Base-by-base conservation (phyloP, 1,140 invertebrate genomes). In the Ctenoplectra terminalis region DNA sequence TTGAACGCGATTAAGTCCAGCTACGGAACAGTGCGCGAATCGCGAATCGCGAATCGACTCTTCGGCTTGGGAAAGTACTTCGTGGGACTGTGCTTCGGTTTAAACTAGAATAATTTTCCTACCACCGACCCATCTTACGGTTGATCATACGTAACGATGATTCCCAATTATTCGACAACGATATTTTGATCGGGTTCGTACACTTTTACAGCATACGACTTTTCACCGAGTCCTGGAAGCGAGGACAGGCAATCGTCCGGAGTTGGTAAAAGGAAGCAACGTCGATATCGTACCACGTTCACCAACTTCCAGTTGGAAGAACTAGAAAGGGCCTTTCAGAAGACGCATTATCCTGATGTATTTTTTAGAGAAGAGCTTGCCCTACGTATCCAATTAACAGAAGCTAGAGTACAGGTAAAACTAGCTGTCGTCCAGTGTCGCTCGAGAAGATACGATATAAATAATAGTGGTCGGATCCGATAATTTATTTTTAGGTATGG, bases 331-430 rank as follows among this genome's bases (percentile, higher is more conserved):
- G 98, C 98, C 0, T 99, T 99, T 93, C 98, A 99, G 84, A 98
- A 98, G 89, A 98, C 97, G 6, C 99, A 99, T 91, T 99, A 99
- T 88, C 99, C 97, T 0, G 97, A 98, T 85, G 98, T 99, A 23
- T 99, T 99, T 94, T 99, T 99, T 87, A 95, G 97, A 34, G 98
- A 98, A 89, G 98, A 98, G 88, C 94, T 98, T 40, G 97, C 97
- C 0, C 94, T 97, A 81, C 95, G 97, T 87, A 98, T 99, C 75
- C 98, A 99, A 88, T 94, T 99, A 46, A 99, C 98, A 0, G 98
- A 99, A 94, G 98, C 98, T 0, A 95, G 98, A 88, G 98, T 99
- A 52, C 98, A 99, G 95, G 96, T 97, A 91, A 50, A 89, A 88
- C 93, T 56, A 31, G 43, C 37, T 46, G 23, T 78, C 34, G 46